Conservation (phyloP, 2,113 vertebrate genomes). For the Phylloscopus trochilus region DNA sequence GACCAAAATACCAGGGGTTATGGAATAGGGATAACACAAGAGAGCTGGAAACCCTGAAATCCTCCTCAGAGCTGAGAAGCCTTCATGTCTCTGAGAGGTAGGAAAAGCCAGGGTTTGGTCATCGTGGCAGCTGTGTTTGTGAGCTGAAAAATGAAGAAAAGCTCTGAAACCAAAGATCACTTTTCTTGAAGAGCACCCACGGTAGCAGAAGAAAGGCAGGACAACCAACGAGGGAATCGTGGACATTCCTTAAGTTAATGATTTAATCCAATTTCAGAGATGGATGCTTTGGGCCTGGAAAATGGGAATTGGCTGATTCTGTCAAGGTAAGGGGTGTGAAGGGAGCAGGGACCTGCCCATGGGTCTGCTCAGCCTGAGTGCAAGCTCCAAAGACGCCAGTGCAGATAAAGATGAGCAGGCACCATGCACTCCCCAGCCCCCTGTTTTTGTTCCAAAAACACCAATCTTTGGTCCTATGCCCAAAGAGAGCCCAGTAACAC, state of each 20-base stretch:
- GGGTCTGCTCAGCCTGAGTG: neutral
- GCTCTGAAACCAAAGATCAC: neutral
- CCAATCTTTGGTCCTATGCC: neutral
- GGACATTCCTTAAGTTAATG: neutral
- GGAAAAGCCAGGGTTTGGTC: neutral
- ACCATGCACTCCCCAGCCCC: neutral
- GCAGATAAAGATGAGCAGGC: neutral
- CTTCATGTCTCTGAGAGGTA: neutral
- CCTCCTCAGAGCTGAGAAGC: neutral
- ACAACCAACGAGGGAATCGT: neutral
- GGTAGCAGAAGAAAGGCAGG: neutral
- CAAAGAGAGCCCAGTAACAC: neutral
- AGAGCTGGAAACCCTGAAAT: neutral
- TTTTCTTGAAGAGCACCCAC: neutral
- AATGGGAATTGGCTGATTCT: neutral
- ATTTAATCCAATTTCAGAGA: neutral
- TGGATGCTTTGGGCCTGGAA: neutral
- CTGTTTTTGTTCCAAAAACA: neutral
- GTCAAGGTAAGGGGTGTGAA: neutral
- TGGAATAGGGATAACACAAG: rapidly evolving
- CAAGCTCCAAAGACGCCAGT: neutral
- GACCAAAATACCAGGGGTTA: neutral
- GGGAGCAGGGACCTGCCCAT: neutral
- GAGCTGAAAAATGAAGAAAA: neutral
- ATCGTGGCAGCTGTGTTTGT: neutral